Conservation (phyloP, 2,797 vertebrate species). For the Falco peregrinus region DNA sequence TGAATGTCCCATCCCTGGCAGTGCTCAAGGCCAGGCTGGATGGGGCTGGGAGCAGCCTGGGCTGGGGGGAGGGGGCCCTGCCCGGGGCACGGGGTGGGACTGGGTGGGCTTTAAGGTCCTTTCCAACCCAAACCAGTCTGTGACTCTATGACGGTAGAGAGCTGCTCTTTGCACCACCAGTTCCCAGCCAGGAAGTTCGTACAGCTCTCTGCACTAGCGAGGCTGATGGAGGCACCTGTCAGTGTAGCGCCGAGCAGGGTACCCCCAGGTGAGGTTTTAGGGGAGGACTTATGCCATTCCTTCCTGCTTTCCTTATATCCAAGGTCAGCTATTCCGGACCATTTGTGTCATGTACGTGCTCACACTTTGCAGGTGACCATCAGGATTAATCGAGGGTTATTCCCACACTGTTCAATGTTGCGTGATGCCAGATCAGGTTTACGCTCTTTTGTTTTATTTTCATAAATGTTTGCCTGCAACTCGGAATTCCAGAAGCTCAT, state of each 20-base stretch:
- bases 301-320: not conserved
- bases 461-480: not conserved
- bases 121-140: too few species aligned
- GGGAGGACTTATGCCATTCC: not conserved
- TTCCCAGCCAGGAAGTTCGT: not conserved
- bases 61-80: too few species aligned
- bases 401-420: accelerated
- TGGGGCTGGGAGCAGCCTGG: too few species aligned
- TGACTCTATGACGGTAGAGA: not conserved
- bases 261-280: not conserved
- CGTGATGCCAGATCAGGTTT: not conserved
- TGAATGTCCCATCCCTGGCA: too few species aligned
- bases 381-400: not conserved
- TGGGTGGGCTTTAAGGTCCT: too few species aligned
- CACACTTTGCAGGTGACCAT: not conserved
- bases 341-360: accelerated
- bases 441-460: not conserved
- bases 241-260: not conserved
- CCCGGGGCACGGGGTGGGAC: too few species aligned
- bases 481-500: not conserved
- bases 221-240: not conserved
- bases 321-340: not conserved
- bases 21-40: too few species aligned
- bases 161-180: not conserved
- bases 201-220: not conserved